A percentile compares a stretch with the other conserved stretches of the same genome.
Evolutionary conservation across 2,113 vertebrate species (phyloP).

Genomic region (Mastomys coucha): DNA sequence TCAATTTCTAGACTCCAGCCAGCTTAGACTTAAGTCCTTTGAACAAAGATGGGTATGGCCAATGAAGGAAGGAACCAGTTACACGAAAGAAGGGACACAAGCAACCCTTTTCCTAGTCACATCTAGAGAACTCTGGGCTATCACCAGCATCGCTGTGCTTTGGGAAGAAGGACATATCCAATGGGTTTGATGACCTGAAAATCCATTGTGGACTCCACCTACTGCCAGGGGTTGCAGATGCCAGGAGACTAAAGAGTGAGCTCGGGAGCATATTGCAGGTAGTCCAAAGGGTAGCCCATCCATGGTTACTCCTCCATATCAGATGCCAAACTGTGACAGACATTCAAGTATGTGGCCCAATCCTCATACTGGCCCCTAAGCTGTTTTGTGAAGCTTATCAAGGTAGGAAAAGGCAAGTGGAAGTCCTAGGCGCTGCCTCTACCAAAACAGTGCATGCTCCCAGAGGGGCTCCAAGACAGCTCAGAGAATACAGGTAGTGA

Average conservation of each 20-base stretch:
- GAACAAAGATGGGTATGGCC: background rate
- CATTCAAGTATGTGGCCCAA: accelerated
- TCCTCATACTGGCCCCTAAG: accelerated
- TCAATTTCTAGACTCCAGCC: background rate
- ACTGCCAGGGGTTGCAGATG: too few relatives aligned
- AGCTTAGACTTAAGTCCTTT: background rate
- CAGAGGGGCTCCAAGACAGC: background rate
- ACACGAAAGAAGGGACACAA: background rate
- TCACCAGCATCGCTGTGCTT: too few relatives aligned
- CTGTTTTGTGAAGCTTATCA: background rate
- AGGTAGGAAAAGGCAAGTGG: accelerated
- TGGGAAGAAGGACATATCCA: too few relatives aligned
- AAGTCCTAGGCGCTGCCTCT: background rate
- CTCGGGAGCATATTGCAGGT: background rate
- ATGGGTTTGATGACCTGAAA: background rate
- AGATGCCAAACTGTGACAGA: background rate
- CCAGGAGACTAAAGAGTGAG: background rate
- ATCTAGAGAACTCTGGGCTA: too few relatives aligned
- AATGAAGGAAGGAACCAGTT: background rate
- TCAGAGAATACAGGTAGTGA: too few relatives aligned
- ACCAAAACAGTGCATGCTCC: background rate
- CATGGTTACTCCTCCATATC: too few relatives aligned
- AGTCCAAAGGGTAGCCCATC: background rate
- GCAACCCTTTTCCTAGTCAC: background rate
- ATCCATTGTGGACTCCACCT: background rate